Evolutionary conservation across 2,113 vertebrate genomes (phyloP), one percentile per base, ranked within the genome.

Genomic region (Noturus placidus): DNA sequence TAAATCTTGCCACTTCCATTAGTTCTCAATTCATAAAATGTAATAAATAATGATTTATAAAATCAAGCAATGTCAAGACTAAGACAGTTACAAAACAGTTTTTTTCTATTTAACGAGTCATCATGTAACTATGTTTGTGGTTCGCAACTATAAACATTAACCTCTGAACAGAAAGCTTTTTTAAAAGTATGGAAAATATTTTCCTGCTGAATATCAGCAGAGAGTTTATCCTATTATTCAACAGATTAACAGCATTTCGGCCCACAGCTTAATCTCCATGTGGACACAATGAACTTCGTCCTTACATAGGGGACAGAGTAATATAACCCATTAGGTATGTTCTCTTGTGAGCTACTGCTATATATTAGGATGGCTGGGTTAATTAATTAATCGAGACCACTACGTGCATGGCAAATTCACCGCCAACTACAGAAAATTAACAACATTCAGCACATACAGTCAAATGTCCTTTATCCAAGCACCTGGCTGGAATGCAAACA

Each of bases 401-500:
- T 63, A 76, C 70, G 84, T 87, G 33, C n/a, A 83, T 54, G n/a
- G 61, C 46, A 22, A 74, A 84, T 56, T 10, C 67, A 9, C 42
- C 35, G 46, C 67, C 19, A 67, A 42, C 84, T 22, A 38, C 63
- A 70, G 56, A 33, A 84, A 38, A 33, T 74, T 80, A 11, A 35
- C 17, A 52, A 74, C 54, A 80, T 67, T 56, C 27, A 79, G 17
- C 9, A 57, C 30, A 19, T 50, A 59, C 74, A 59, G 11, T 74
- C 54, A 50, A 61, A 35, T 35, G 33, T 63, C 42, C 65, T 83
- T 84, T 87, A 70, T 69, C 38, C 69, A 54, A 54, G 25, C 27
- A 77, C 46, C 42, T 83, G 69, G 65, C 83, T 65, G 19, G 52
- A 90, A 88, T 74, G 59, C 56, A 77, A 83, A 76, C 54, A 57